Evolutionary conservation across 2,888 invertebrate species (phyloP).

Genomic region (Galerucella pusilla): DNA sequence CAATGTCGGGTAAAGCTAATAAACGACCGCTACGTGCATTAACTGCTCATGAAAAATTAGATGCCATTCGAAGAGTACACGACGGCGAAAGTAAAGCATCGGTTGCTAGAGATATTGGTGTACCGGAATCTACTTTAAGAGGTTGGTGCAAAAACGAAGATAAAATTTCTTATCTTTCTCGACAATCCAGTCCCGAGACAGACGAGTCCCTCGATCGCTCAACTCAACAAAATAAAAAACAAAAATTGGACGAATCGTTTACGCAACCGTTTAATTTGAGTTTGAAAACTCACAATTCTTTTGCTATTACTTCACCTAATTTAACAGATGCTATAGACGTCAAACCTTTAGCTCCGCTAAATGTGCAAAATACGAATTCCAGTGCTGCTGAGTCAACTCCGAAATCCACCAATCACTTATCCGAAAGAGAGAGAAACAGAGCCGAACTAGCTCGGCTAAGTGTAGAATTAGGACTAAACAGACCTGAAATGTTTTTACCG

Average conservation of each 20-base stretch:
- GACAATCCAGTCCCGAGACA: constrained; percentile 78
- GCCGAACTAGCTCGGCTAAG: constrained; percentile 67
- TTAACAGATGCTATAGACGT: constrained; percentile 61
- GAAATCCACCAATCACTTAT: constrained; percentile 38
- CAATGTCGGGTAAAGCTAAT: constrained; percentile 75
- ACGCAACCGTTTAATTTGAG: constrained; percentile 58
- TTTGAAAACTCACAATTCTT: constrained; percentile 49
- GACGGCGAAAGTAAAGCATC: constrained; percentile 88
- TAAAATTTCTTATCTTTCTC: constrained; percentile 77
- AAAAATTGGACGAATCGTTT: constrained; percentile 53
- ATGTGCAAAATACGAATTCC: constrained; percentile 41
- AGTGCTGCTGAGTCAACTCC: constrained; percentile 41
- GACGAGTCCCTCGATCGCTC: constrained; percentile 68
- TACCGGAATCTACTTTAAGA: constrained; percentile 86
- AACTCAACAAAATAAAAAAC: constrained; percentile 48
- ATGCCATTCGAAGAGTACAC: constrained; percentile 84
- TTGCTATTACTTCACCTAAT: constrained; percentile 44
- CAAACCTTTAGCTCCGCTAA: constrained; percentile 51
- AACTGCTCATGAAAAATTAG: constrained; percentile 82
- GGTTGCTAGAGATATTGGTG: constrained; percentile 86
- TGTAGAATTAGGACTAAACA: constrained; percentile 62
- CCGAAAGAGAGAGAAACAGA: constrained; percentile 61
- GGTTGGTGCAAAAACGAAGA: constrained; percentile 92
- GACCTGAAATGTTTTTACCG: constrained; percentile 60
- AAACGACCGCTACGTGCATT: constrained; percentile 84